Evolutionary conservation across 2,888 invertebrate genomes (phyloP), one percentile per base, ranked within the genome.

Genomic region (Eilema sororculum): DNA sequence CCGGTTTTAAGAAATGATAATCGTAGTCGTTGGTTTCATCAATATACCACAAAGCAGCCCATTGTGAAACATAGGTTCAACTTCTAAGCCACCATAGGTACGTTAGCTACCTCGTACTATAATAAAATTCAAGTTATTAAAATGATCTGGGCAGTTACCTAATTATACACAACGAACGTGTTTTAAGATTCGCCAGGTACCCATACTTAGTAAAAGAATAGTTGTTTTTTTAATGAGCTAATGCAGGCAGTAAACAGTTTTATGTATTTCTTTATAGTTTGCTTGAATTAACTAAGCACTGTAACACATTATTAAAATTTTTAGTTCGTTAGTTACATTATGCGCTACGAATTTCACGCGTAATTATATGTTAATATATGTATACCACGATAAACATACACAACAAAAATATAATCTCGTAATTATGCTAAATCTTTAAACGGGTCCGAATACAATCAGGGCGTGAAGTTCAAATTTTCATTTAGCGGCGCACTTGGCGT

Each of bases 361-460:
- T 87, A 86, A 87, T 86, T 74, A 80, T 88, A 91, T 90, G 90
- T 82, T 84, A 91, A 91, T 89, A 78, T 87, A 88, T 86, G 87
- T 87, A 81, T 79, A 80, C 84, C 79, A 82, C 77, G 82, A 85
- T 89, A 88, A 90, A 88, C 86, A 87, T 84, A 87, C 84, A 87
- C 78, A 89, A 89, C 82, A 87, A 87, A 86, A 89, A 87, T 88
- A 88, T 85, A 87, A 89, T 87, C 88, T 89, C 84, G 87, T 87
- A 88, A 91, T 91, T 92, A 92, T 92, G 90, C 87, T 86, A 91
- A 92, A 91, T 91, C 88, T 89, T 86, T 89, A 91, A 91, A 91
- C 89, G 90, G 89, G 86, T 88, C 84, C 83, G 84, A 82, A 83
- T 88, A 88, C 85, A 90, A 91, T 88, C 89, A 87, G 89, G 85